Evolutionary conservation across 1,140 invertebrate genomes (phyloP).

Genomic region (Drosophila mojavensis): DNA sequence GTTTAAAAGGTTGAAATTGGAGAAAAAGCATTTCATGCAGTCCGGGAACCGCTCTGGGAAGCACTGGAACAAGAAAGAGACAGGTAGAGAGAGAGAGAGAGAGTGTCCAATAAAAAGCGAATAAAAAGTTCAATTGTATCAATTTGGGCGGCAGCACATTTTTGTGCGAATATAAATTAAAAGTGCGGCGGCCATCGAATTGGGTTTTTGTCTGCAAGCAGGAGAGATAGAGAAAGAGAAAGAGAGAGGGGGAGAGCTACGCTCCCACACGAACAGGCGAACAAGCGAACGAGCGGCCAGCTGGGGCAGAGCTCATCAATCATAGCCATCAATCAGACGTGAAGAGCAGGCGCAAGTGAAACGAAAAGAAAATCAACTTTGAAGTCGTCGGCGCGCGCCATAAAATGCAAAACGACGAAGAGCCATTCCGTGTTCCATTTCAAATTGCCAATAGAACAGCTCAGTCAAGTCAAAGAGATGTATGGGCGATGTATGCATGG

Average conservation of each 20-base stretch:
- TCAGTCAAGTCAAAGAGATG: constrained; percentile 7
- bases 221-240: not conserved
- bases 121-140: constrained; percentile 75
- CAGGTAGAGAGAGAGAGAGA: not conserved
- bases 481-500: constrained; percentile 20
- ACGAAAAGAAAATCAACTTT: constrained; percentile 36
- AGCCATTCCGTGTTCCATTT: constrained; percentile 69
- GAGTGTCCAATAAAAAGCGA: constrained; percentile 34
- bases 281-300: constrained; percentile 19
- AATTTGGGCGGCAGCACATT: constrained; percentile 55
- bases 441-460: constrained; percentile 47
- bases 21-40: constrained; percentile 43
- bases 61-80: not conserved
- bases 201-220: not conserved
- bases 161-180: constrained; percentile 38
- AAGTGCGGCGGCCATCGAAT: constrained; percentile 15
- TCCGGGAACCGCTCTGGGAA: constrained; percentile 16
- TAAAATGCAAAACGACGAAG: constrained; percentile 39
- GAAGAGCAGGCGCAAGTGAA: constrained; percentile 18
- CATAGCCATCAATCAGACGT: constrained; percentile 75
- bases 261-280: not conserved
- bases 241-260: not conserved
- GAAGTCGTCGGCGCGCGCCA: constrained; percentile 46
- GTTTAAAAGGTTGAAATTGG: constrained; percentile 42
- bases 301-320: constrained; percentile 58